Conservation (phyloP, 2,888 invertebrate genomes). For the Dryobotodes eremita region DNA sequence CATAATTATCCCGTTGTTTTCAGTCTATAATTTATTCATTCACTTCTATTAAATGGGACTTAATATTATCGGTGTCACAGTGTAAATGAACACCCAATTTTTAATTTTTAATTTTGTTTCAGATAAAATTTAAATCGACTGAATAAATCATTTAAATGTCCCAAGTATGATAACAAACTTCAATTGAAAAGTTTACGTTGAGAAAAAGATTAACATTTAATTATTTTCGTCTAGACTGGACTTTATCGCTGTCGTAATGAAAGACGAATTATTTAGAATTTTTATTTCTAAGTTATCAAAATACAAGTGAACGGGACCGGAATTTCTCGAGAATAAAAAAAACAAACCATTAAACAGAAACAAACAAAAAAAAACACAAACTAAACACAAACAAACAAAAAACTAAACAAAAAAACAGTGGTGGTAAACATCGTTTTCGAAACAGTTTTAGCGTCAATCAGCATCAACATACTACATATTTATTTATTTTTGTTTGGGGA, state of each 20-base stretch:
- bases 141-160: constrained; percentile 50
- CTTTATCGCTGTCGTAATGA: constrained; percentile 27
- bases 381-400: no score
- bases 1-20: no score
- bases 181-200: constrained; percentile 44
- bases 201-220: constrained; percentile 29
- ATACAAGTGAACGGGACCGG: not conserved
- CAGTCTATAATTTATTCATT: no score
- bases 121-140: not conserved
- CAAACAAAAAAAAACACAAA: no score
- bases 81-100: not conserved
- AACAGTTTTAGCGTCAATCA: no score
- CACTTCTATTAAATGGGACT: no score
- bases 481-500: no score
- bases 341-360: no score
- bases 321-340: not conserved
- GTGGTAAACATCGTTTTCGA: not conserved
- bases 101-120: not conserved
- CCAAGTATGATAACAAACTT: constrained; percentile 9
- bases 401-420: no score
- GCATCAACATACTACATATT: no score
- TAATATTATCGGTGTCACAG: not conserved
- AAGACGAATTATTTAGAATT: constrained; percentile 13
- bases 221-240: constrained; percentile 55
- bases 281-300: constrained; percentile 12